These are phyloP conservation scores for Tupiocoris notatus DNA, from an alignment of 2,888 invertebrate species.

Conservation along the genomic window DNA sequence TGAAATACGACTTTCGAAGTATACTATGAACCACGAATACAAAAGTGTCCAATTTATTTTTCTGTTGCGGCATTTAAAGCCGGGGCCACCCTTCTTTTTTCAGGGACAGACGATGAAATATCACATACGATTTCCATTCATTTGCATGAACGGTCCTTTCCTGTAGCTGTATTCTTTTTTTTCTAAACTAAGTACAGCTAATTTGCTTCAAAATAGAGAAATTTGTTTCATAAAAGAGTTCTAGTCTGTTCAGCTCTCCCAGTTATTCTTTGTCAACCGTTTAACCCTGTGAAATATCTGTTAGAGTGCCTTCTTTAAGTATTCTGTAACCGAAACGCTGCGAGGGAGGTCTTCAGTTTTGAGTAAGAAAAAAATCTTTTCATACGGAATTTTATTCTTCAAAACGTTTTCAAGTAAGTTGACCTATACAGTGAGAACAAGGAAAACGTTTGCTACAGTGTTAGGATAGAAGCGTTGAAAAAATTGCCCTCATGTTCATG, in stretches of 20 bases:
- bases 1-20: too few relatives aligned
- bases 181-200: conserved; percentile 22
- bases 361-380: neutral
- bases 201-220: conserved; percentile 38
- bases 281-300: conserved; percentile 24
- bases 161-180: neutral
- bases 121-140: conserved; percentile 16
- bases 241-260: conserved; percentile 1
- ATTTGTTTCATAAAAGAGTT: conserved; percentile 37
- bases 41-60: neutral
- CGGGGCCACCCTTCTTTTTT: neutral
- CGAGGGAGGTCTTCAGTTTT: neutral
- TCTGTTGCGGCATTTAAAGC: neutral
- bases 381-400: neutral
- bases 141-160: conserved; percentile 28
- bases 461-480: too few relatives aligned
- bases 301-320: neutral
- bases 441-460: too few relatives aligned
- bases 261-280: neutral
- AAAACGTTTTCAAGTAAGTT: too few relatives aligned
- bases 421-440: too few relatives aligned
- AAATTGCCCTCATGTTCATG: too few relatives aligned
- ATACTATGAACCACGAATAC: too few relatives aligned
- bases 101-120: neutral
- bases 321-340: neutral